Conservation (phyloP, 2,888 invertebrate species). For the Sthenelais limicola region DNA sequence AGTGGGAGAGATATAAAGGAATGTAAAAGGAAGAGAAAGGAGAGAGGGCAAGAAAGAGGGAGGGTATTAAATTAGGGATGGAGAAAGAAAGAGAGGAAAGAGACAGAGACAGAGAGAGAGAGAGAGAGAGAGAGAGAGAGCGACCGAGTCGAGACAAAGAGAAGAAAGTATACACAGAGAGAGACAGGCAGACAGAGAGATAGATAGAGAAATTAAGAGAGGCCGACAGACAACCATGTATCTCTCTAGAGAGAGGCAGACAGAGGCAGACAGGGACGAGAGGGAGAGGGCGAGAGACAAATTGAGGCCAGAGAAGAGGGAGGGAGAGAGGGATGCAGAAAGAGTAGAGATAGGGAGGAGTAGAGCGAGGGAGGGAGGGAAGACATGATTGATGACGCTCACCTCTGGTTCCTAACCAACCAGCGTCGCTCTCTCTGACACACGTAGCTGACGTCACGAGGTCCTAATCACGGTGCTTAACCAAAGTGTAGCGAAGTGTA, state of each 20-base stretch:
- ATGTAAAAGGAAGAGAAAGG: background rate
- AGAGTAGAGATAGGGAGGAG: background rate
- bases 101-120: background rate
- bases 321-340: background rate
- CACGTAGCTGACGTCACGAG: no score
- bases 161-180: background rate
- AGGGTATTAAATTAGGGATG: background rate
- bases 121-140: slow-evolving; percentile 4
- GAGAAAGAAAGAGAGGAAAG: background rate
- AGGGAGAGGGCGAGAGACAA: background rate
- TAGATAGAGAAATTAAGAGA: slow-evolving; percentile 2
- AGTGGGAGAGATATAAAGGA: background rate
- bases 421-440: no score
- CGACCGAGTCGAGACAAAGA: background rate
- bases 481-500: no score
- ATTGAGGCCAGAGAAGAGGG: background rate
- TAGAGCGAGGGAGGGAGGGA: background rate
- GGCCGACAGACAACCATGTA: background rate
- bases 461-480: no score
- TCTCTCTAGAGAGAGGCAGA: background rate
- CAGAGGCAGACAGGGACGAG: background rate
- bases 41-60: background rate
- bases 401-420: no score
- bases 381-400: no score
- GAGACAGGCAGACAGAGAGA: background rate